Base-by-base conservation (phyloP, 2,888 invertebrate genomes). In the Eristalis intricaria region DNA sequence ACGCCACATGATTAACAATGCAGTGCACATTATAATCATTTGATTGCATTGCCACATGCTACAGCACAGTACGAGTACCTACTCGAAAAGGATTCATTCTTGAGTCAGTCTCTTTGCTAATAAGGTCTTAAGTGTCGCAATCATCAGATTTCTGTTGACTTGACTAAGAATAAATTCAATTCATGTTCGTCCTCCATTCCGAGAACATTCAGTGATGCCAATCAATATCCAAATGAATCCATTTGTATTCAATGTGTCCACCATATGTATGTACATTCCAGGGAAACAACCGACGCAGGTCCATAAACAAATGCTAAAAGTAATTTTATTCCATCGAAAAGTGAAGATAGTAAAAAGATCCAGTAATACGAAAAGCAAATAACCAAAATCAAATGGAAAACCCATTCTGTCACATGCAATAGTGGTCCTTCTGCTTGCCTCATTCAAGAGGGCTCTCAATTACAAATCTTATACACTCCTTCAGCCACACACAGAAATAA, bases 211-310 rank as follows among this genome's bases (percentile, higher is more conserved):
- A 84, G 63, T 40, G 43, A 61, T 29, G 60, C 65, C 73, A 61
- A 73, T 81, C 58, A 76, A 64, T 56, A 73, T 50, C 70, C 60
- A 74, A 86, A 86, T 86, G 81, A 78, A 86, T 74, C 76, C 76
- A 85, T 85, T 85, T 81, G 81, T 76, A 85, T 85, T 81, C 85
- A 85, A 77, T 85, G 81, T 63, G 69, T 81, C 58, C 40, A 60
- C 74, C 40, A 69, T 69, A 50, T 50, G 50, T 19, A 50, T 50
- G 50, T 50, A 78, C 40, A 69, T 35, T 43, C 38, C 43, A 38
- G 43, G 11, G 63, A 83, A 77, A 71, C 66, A 71, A 71, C 58
- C 38, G 8, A 56, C 64, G 32, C 22, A 70, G 56, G 19, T 70
- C 74, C 66, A 80, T 69, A 81, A 85, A 85, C 74, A 86, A 85